Conservation (phyloP, 2,797 vertebrate genomes). For the Ctenopoma kingsleyae region DNA sequence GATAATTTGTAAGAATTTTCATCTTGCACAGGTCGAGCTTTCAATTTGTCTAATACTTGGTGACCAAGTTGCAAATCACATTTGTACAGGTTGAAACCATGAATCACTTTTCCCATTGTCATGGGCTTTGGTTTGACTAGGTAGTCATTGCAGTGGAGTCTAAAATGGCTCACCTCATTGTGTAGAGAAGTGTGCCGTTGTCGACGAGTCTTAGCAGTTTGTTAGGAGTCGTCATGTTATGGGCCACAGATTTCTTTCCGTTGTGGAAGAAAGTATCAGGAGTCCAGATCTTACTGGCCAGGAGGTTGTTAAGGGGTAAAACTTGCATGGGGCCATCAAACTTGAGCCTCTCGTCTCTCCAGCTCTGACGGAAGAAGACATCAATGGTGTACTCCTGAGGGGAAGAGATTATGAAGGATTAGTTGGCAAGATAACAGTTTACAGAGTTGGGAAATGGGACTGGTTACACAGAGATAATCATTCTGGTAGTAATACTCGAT, state of each 20-base stretch:
- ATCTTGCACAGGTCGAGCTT: not conserved
- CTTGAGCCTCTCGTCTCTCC: constrained; percentile 96
- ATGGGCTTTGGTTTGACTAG: no score
- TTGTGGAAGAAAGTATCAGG: constrained; percentile 99
- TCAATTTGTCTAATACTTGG: not conserved
- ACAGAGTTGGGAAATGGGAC: not conserved
- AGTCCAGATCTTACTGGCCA: constrained; percentile 99
- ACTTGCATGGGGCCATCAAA: constrained; percentile 98
- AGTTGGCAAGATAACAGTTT: not conserved
- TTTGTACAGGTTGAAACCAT: no score
- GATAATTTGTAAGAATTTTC: not conserved
- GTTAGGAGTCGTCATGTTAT: constrained; percentile 99
- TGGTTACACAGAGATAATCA: not conserved
- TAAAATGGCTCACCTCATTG: constrained; percentile 90
- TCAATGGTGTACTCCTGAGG: constrained; percentile 97
- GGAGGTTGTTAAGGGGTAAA: constrained; percentile 95
- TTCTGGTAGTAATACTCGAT: not conserved
- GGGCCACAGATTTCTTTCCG: constrained; percentile 98
- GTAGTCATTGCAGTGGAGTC: no score
- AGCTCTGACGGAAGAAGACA: constrained; percentile 98
- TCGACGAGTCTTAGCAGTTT: constrained; percentile 97
- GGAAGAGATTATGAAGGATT: constrained; percentile 39
- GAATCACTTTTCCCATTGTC: no score
- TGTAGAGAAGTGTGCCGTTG: constrained; percentile 97
- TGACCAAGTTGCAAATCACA: no score